phyloP scores from a whole-genome alignment of 2,888 invertebrate species.

The Scrobipalpa costella region DNA sequence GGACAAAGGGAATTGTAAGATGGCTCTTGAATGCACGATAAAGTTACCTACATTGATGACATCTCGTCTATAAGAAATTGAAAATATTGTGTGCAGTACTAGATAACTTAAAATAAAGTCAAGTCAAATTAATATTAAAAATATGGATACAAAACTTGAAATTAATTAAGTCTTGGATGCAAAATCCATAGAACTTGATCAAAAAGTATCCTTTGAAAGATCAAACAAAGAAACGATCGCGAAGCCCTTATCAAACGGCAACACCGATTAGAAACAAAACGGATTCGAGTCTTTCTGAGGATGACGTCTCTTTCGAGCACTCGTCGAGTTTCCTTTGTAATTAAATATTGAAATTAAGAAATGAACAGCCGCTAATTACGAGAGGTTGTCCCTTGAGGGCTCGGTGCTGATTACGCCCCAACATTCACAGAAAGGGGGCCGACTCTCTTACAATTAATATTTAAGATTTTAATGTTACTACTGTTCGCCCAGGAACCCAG shows the following conservation, averaged over 20 bases:
- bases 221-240: constrained; percentile 63
- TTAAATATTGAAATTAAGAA: constrained; percentile 83
- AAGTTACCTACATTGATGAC: constrained; percentile 63
- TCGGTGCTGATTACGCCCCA: constrained; percentile 66
- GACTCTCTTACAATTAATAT: constrained; percentile 71
- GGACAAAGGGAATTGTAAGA: constrained; percentile 69
- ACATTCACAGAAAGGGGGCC: constrained; percentile 70
- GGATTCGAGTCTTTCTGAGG: constrained; percentile 73
- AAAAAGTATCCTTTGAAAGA: constrained; percentile 61
- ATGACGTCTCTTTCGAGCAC: constrained; percentile 78
- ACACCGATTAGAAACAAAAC: constrained; percentile 72
- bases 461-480: constrained; percentile 66
- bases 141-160: constrained; percentile 28
- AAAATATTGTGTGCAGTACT: constrained; percentile 32
- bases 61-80: constrained; percentile 28
- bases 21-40: constrained; percentile 52
- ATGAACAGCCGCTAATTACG: constrained; percentile 82
- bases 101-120: neutral
- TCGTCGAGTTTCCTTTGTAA: constrained; percentile 82
- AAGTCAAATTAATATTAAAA: constrained; percentile 23
- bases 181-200: constrained; percentile 30
- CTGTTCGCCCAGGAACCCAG: constrained; percentile 28
- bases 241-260: constrained; percentile 65
- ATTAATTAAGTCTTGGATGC: constrained; percentile 6
- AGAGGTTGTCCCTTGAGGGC: constrained; percentile 79